A percentile compares a stretch with the other conserved stretches of the same genome.
These are phyloP conservation scores for Leistus spinibarbis DNA, from an alignment of 2,888 invertebrate species.

Conservation along the genomic window DNA sequence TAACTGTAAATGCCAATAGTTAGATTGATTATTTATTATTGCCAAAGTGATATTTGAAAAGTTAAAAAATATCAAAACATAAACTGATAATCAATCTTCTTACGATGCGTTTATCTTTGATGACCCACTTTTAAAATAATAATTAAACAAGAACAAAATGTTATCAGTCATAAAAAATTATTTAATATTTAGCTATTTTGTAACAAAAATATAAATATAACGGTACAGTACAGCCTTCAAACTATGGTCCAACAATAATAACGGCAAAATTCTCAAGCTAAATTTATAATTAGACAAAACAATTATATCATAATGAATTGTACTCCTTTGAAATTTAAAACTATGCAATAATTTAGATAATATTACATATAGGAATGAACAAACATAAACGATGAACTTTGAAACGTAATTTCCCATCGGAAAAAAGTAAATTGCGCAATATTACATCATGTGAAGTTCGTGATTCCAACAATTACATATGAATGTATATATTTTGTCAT, in stretches of 20 bases:
- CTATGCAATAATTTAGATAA: no score
- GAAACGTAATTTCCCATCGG: background rate
- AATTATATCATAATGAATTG: background rate
- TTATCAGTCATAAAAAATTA: no score
- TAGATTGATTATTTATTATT: no score
- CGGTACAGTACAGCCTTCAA: background rate
- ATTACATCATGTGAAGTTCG: background rate
- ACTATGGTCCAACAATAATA: background rate
- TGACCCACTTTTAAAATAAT: background rate
- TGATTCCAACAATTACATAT: background rate
- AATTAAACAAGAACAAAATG: background rate
- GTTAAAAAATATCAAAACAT: no score
- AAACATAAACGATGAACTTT: background rate
- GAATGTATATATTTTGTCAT: background rate
- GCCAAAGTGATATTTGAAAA: no score
- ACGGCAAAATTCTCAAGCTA: background rate
- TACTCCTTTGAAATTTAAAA: no score
- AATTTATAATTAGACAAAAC: background rate
- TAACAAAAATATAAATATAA: background rate
- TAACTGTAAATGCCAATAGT: no score
- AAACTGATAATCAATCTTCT: no score
- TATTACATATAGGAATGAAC: background rate
- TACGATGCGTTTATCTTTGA: background rate
- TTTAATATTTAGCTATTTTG: no score
- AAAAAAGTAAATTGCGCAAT: background rate